Evolutionary conservation across 2,888 invertebrate species (phyloP).

Genomic region (Eudasyphora cyanicolor): DNA sequence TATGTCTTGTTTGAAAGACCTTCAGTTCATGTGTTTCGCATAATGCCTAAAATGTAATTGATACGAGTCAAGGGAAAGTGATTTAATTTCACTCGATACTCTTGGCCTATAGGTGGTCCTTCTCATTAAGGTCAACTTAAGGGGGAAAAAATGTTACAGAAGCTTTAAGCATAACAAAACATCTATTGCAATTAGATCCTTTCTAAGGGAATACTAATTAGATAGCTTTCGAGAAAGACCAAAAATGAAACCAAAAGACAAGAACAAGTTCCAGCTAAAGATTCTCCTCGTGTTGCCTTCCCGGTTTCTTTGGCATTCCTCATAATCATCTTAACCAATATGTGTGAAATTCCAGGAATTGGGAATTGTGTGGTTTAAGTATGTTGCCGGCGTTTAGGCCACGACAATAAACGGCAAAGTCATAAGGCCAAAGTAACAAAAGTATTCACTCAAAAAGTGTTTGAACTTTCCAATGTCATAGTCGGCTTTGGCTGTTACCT

Average conservation of each 20-base stretch:
- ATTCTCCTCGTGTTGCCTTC: background rate
- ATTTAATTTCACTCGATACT: background rate
- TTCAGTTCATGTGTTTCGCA: background rate
- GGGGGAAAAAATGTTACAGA: no score
- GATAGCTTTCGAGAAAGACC: background rate
- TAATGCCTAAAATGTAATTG: background rate
- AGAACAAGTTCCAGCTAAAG: slow-evolving; percentile 8
- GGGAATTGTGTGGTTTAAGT: slow-evolving; percentile 43
- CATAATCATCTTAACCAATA: slow-evolving; percentile 57
- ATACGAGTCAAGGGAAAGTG: background rate
- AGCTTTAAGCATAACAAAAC: background rate
- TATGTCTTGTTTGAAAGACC: background rate
- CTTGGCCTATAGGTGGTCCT: no score
- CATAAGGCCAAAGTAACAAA: slow-evolving; percentile 2
- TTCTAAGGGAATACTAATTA: background rate
- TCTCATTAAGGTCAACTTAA: background rate
- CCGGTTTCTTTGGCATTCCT: slow-evolving; percentile 4
- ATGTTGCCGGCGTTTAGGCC: slow-evolving; percentile 5
- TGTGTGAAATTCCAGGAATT: slow-evolving; percentile 63
- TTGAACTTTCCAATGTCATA: slow-evolving; percentile 63
- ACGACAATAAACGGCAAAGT: background rate
- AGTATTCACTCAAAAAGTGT: slow-evolving; percentile 37
- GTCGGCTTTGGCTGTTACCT: background rate
- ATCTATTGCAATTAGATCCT: slow-evolving; percentile 30
- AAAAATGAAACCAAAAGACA: no score